Conservation (phyloP, 2,113 vertebrate species). For the Onychorhynchus coronatus region DNA sequence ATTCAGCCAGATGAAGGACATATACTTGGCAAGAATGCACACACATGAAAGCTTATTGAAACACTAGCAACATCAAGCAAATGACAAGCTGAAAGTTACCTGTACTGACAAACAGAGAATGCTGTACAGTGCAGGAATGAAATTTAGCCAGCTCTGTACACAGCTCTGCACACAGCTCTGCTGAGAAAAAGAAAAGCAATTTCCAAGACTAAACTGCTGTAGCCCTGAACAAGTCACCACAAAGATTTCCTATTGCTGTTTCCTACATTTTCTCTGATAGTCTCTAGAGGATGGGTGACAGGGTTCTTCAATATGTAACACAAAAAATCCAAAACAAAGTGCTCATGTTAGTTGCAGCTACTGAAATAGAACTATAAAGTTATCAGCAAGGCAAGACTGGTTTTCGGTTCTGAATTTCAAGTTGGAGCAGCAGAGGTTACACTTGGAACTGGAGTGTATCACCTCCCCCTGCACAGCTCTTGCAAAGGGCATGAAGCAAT, state of each 20-base stretch:
- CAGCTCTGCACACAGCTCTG: rapidly evolving
- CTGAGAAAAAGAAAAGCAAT: neutral
- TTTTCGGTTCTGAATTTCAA: neutral
- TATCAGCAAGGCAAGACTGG: neutral
- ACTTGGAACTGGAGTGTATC: neutral
- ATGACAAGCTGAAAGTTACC: neutral
- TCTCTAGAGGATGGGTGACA: neutral
- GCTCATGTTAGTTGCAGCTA: neutral
- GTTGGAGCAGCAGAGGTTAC: neutral
- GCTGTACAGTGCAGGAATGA: rapidly evolving
- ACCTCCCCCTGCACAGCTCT: neutral
- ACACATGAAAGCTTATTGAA: neutral
- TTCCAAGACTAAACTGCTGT: neutral
- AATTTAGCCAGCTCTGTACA: neutral
- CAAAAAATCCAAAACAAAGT: neutral
- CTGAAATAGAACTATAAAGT: neutral
- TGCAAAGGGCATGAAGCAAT: neutral
- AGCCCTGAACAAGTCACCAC: neutral
- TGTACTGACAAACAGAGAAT: neutral
- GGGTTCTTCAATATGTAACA: neutral
- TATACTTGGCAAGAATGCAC: neutral
- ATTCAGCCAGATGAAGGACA: neutral
- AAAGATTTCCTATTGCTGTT: neutral
- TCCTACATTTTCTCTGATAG: neutral
- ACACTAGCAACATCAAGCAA: neutral